These are phyloP conservation scores for Aurelia aurita complex sp. Pacific DNA, from an alignment of 30 jellyfish, hydroid and myxozoan species.

Conservation along the genomic window DNA sequence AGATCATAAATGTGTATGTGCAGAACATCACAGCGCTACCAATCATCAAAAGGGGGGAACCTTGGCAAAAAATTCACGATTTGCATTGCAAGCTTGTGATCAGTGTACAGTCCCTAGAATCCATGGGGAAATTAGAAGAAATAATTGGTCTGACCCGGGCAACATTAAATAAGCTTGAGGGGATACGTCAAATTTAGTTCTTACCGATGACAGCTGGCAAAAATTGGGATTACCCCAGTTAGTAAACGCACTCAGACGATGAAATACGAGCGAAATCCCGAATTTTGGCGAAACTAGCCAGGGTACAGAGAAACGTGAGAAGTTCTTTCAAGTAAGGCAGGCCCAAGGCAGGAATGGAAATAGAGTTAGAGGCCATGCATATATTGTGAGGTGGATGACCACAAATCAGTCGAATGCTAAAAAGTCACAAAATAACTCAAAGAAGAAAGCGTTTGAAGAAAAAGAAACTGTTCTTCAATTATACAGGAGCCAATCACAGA, in stretches of 20 bases:
- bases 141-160: constrained; percentile 53
- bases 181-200: constrained; percentile 62
- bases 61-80: constrained; percentile 16
- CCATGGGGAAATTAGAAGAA: constrained; percentile 63
- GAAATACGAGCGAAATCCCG: too few relatives aligned
- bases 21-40: constrained; percentile 70
- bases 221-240: constrained; percentile 45
- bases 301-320: too few relatives aligned
- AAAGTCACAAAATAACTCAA: too few relatives aligned
- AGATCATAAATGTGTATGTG: constrained; percentile 68
- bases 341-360: too few relatives aligned
- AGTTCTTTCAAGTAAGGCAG: too few relatives aligned
- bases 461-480: too few relatives aligned
- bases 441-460: too few relatives aligned
- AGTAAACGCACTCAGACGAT: constrained; percentile 33
- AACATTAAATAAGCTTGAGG: constrained; percentile 71
- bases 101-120: constrained; percentile 64
- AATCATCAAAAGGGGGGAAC: not conserved
- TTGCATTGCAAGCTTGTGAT: constrained; percentile 31
- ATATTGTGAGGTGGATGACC: too few relatives aligned
- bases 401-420: too few relatives aligned
- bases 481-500: too few relatives aligned
- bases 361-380: too few relatives aligned
- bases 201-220: constrained; percentile 51
- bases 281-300: too few relatives aligned